Evolutionary conservation across 2,797 vertebrate genomes (phyloP).

Genomic region (Enteromius radiatus): DNA sequence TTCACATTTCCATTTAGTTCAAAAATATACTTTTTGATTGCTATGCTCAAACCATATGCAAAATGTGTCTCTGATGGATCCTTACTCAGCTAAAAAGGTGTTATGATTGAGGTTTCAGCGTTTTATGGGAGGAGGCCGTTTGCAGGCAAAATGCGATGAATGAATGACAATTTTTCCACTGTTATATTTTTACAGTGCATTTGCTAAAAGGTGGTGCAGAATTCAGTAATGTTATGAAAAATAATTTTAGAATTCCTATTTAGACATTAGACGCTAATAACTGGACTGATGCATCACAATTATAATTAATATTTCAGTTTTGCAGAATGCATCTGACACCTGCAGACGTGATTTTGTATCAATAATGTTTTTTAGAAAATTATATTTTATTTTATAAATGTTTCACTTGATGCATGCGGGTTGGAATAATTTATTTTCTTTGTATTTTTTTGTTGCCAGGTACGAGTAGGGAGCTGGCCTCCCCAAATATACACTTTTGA

Average conservation of each 20-base stretch:
- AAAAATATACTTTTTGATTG: neutral
- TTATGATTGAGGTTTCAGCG: neutral
- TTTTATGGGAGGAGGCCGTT: neutral
- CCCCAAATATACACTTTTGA: conserved; percentile 77
- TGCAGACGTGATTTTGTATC: neutral
- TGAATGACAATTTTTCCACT: neutral
- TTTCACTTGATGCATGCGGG: neutral
- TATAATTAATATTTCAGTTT: conserved; percentile 1
- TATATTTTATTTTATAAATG: neutral
- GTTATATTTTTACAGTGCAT: neutral
- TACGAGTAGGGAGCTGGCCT: conserved; percentile 88
- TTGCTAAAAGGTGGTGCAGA: neutral
- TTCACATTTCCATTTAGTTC: neutral
- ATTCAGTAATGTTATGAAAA: neutral
- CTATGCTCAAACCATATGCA: neutral
- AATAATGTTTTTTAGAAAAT: neutral
- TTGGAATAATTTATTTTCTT: neutral
- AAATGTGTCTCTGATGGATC: neutral
- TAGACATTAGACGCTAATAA: neutral
- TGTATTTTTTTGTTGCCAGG: conserved; percentile 64
- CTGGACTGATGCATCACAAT: neutral
- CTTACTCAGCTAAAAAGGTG: neutral
- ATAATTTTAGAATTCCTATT: neutral
- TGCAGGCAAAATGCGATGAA: neutral
- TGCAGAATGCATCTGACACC: neutral